Conservation (phyloP, 2,797 vertebrate genomes). For the Sebastes jordani region DNA sequence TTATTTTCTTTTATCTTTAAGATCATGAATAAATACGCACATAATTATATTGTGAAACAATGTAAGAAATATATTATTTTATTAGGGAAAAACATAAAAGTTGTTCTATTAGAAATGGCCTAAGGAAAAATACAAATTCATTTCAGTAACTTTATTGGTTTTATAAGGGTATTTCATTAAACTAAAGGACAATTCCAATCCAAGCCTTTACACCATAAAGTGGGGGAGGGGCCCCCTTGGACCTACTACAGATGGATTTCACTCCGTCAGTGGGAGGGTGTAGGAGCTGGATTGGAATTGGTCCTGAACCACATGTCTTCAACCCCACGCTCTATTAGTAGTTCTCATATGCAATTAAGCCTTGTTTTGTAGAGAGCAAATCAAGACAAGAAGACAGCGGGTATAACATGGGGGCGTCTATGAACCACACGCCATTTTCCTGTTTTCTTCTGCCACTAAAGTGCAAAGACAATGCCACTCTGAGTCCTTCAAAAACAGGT, state of each 20-base stretch:
- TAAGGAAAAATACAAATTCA: neutral
- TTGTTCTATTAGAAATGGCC: neutral
- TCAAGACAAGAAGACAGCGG: slow-evolving; percentile 4
- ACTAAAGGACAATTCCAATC: neutral
- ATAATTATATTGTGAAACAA: neutral
- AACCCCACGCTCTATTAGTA: neutral
- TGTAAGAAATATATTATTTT: neutral
- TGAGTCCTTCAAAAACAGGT: slow-evolving; percentile 39
- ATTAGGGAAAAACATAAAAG: neutral
- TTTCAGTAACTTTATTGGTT: neutral
- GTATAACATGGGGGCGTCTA: neutral
- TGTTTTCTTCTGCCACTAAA: neutral
- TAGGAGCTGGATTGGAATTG: neutral
- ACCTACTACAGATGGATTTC: neutral
- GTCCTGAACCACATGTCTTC: neutral
- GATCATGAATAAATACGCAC: neutral
- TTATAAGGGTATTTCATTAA: slow-evolving; percentile 23
- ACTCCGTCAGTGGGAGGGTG: neutral
- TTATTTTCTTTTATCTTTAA: neutral
- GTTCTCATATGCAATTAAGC: neutral
- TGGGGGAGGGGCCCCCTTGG: no score
- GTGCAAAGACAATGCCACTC: neutral
- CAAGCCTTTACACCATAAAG: no score
- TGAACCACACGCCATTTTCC: neutral
- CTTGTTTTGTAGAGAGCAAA: slow-evolving; percentile 21